These are phyloP conservation scores for Aspidapion aeneum DNA, from an alignment of 2,888 invertebrate species.

Conservation along the genomic window DNA sequence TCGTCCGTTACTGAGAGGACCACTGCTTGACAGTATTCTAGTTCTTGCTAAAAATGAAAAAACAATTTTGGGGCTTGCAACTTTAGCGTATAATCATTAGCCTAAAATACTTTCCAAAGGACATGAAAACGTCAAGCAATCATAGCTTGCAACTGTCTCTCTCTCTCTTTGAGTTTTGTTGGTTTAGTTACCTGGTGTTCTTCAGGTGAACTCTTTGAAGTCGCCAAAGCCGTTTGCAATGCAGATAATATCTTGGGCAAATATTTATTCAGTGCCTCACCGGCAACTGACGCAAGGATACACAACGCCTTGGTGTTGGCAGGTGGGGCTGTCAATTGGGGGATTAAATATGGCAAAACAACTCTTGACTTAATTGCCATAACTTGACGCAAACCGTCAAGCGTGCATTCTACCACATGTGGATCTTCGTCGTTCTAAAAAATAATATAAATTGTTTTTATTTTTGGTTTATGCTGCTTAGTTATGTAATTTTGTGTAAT, in stretches of 20 bases:
- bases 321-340: conserved; percentile 84
- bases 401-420: conserved; percentile 78
- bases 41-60: too few species aligned
- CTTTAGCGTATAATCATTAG: not conserved
- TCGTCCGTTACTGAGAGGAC: conserved; percentile 89
- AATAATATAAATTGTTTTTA: too few species aligned
- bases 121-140: not conserved
- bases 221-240: conserved; percentile 70
- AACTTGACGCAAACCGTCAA: conserved; percentile 95
- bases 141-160: too few species aligned
- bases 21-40: conserved; percentile 91
- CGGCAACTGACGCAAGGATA: conserved; percentile 91
- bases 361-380: conserved; percentile 96
- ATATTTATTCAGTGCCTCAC: conserved; percentile 87
- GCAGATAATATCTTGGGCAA: conserved; percentile 91
- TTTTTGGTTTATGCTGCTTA: too few species aligned
- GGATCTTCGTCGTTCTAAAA: conserved; percentile 71
- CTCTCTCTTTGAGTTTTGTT: too few species aligned
- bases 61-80: conserved; percentile 4
- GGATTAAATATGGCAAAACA: conserved; percentile 93
- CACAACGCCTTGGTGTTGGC: conserved; percentile 93
- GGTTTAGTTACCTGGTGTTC: conserved; percentile 37
- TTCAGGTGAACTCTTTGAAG: conserved; percentile 58
- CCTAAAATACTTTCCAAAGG: conserved; percentile 4
- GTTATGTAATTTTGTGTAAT: too few species aligned